Base-by-base conservation (phyloP, 2,888 invertebrate species). In the Spilarctia lutea region DNA sequence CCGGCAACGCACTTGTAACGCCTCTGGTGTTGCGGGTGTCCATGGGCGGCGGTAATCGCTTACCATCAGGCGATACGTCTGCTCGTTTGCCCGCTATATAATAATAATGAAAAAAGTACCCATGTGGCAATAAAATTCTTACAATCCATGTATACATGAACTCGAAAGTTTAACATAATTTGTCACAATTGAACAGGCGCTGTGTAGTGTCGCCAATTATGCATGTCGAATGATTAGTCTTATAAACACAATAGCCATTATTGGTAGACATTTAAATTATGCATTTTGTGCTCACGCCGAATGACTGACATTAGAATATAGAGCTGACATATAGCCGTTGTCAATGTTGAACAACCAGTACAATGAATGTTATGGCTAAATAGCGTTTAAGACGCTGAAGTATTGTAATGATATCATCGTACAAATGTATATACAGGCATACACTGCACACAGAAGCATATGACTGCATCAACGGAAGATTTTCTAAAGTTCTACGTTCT, bases 171-270 rank as follows among this genome's bases (percentile, higher is more conserved):
- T 11, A 56, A n/a, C 16, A 60, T 30, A 60, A 27, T 3, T 60
- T 27, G 60, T 16, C 60, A 60, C 60, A 60, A 60, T 7, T 60
- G 13, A 60, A n/a, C n/a, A 60, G 60, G 27, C 60, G 27, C 27
- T 60, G 60, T 60, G 27, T 13, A 60, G 27, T 27, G 27, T 60
- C 13, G 10, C 27, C 27, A 30, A 60, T 27, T 60, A 30, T 60
- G 60, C 27, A 13, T 60, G 60, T 45, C 30, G 10, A 45, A 68
- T 8, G 56, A 20, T 60, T 66, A 45, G 67, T 76, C 72, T 72
- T 74, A 77, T 75, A 82, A 67, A 75, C 79, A 82, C 81, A 81
- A 81, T 72, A 75, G 72, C 75, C 20, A 48, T 76, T 76, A 81
- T 76, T 75, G 75, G 77, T 75, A 75, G 75, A 66, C 70, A 68